Percentiles rank a stretch among this genome's conserved stretches.
These are phyloP conservation scores for Drepana arcuata DNA, from an alignment of 1,140 invertebrate genomes.

Conservation along the genomic window DNA sequence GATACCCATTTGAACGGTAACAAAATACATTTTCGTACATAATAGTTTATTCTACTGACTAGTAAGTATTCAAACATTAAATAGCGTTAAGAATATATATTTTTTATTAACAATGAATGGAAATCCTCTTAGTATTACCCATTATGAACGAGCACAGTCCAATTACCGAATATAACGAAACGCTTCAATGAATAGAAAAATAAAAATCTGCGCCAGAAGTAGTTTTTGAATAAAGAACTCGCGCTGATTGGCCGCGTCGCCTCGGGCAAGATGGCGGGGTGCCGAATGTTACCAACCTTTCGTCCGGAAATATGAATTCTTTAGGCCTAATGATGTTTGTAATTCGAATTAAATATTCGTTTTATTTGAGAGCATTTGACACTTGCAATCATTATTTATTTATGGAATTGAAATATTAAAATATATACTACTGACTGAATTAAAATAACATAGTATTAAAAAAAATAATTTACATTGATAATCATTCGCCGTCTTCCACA, in stretches of 20 bases:
- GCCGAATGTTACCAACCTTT: constrained; percentile 47
- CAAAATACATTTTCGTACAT: too few species aligned
- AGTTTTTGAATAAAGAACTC: constrained; percentile 53
- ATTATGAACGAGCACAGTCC: constrained; percentile 20
- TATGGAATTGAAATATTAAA: too few species aligned
- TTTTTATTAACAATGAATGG: too few species aligned
- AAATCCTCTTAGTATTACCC: too few species aligned
- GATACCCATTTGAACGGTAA: too few species aligned
- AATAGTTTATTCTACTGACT: not conserved
- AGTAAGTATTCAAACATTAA: constrained; percentile 5
- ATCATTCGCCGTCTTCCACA: too few species aligned
- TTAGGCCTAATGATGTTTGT: constrained; percentile 49
- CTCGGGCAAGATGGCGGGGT: constrained; percentile 56
- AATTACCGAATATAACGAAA: constrained; percentile 47
- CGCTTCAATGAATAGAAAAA: constrained; percentile 34
- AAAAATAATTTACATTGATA: too few species aligned
- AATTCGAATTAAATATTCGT: constrained; percentile 16
- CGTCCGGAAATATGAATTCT: constrained; percentile 57
- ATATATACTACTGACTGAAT: too few species aligned
- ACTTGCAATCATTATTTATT: too few species aligned
- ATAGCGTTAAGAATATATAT: too few species aligned
- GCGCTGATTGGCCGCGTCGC: constrained; percentile 50
- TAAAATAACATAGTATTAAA: too few species aligned
- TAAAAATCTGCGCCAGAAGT: constrained; percentile 36
- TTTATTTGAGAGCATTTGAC: too few species aligned